Evolutionary conservation across 2,797 vertebrate species (phyloP), one percentile per base, ranked within the genome.

Genomic region (Pteronotus mesoamericanus): DNA sequence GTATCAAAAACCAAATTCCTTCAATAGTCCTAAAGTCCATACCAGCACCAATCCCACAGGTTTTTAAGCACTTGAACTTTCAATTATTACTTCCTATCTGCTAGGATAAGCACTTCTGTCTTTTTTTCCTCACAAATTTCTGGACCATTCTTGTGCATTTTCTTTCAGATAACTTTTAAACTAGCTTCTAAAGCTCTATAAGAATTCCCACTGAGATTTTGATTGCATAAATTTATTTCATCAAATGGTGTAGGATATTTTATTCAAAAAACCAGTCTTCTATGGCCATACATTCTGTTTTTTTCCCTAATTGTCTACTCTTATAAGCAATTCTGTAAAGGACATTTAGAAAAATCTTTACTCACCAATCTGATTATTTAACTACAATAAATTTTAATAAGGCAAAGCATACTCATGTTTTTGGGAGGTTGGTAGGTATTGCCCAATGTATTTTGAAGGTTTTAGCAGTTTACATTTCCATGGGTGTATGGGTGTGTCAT

Each of bases 1-100:
- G 59, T 94, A 71, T 66, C 44, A 82, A 79, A 89, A 92, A 72
- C 21, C 78, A 88, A 95, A 88, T 86, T 86, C 39, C 57, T 78
- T 91, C 53, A 78, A 14, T 78, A 87, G 51, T 87, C 61, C 34
- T 87, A 87, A 90, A 77, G 77, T 93, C 37, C 44, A 57, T 51
- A 83, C 19, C 14, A 83, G 57, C 39, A 86, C n/a, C 44, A 84
- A 77, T 46, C 61, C 16, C 69, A 87, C 79, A 71, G 34, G 83
- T 77, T 61, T 19, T 75, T 53, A 83, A 75, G 18, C n/a, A 66
- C 51, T 69, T 77, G 32, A 84, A 14, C 32, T 89, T 89, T 84
- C 85, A 84, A 44, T 61, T 78, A 89, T 92, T 77, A 69, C 59
- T 69, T 84, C 71, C 46, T 37, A 57, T 69, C 32, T 91, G 14